A percentile compares a stretch with the other conserved stretches of the same genome.
Evolutionary conservation across 2,888 invertebrate species (phyloP).

Genomic region (Labia minor): DNA sequence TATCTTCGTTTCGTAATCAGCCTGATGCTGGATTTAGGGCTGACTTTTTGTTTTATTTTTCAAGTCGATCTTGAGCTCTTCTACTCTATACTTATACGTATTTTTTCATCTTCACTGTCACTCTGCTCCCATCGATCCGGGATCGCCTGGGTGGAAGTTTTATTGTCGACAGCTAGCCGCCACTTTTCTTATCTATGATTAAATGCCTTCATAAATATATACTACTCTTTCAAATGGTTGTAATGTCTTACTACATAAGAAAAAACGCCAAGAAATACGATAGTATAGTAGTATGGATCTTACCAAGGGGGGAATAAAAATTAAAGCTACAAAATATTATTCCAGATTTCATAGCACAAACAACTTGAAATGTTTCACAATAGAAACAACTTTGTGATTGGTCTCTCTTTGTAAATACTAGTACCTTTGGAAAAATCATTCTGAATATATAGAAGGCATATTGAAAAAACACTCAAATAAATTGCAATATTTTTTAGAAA

Average conservation of each 20-base stretch:
- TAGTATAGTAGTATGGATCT: not conserved
- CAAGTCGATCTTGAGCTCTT: not conserved
- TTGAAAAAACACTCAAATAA: too few species aligned
- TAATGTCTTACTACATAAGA: not conserved
- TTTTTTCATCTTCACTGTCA: not conserved
- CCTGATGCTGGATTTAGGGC: too few species aligned
- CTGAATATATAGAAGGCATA: too few species aligned
- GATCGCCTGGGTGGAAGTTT: not conserved
- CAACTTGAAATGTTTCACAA: not conserved
- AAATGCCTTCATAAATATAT: slow-evolving; percentile 6
- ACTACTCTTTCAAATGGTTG: not conserved
- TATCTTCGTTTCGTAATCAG: not conserved
- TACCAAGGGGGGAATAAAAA: not conserved
- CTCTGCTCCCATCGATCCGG: not conserved
- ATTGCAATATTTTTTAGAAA: too few species aligned
- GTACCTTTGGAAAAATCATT: too few species aligned
- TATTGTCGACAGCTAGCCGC: slow-evolving; percentile 13
- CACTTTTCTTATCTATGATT: slow-evolving; percentile 1
- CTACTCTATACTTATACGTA: not conserved
- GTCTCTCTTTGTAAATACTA: too few species aligned
- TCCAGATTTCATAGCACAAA: not conserved
- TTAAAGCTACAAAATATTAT: not conserved
- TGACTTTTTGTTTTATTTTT: not conserved
- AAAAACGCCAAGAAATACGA: too few species aligned
- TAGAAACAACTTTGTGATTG: too few species aligned